These are phyloP conservation scores for Pogonocichla stellata DNA, from an alignment of 2,113 vertebrate genomes.

Conservation along the genomic window DNA sequence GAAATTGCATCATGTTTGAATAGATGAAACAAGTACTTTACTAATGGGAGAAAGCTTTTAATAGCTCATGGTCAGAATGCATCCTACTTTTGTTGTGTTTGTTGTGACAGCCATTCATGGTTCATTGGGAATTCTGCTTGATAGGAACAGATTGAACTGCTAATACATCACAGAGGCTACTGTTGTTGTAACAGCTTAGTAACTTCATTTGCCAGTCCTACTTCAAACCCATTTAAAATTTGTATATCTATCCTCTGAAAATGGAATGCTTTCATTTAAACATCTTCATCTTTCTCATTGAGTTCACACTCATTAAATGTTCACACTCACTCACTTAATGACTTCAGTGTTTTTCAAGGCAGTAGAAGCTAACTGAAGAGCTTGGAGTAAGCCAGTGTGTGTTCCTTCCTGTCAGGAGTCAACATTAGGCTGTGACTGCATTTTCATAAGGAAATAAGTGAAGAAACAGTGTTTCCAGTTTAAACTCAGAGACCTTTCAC, in stretches of 20 bases:
- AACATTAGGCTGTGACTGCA: neutral
- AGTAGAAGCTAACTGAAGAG: neutral
- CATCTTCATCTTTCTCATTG: neutral
- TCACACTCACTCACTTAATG: neutral
- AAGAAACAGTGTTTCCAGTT: neutral
- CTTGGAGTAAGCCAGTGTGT: neutral
- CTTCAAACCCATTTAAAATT: neutral
- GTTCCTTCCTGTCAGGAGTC: neutral
- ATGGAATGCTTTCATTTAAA: neutral
- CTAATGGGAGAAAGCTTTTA: neutral
- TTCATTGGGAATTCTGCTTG: neutral
- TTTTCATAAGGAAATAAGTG: neutral
- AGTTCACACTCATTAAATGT: neutral
- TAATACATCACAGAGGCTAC: neutral
- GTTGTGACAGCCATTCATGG: neutral
- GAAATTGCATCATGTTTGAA: neutral
- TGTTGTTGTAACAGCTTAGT: neutral
- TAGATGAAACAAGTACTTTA: neutral
- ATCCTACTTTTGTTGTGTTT: neutral
- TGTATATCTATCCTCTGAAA: neutral
- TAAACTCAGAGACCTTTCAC: neutral
- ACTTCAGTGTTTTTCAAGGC: neutral
- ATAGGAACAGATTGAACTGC: neutral
- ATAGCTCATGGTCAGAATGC: neutral
- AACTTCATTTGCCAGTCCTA: neutral